Evolutionary conservation across 1,140 invertebrate genomes (phyloP).

Genomic region (Atopsyche davidsoni): DNA sequence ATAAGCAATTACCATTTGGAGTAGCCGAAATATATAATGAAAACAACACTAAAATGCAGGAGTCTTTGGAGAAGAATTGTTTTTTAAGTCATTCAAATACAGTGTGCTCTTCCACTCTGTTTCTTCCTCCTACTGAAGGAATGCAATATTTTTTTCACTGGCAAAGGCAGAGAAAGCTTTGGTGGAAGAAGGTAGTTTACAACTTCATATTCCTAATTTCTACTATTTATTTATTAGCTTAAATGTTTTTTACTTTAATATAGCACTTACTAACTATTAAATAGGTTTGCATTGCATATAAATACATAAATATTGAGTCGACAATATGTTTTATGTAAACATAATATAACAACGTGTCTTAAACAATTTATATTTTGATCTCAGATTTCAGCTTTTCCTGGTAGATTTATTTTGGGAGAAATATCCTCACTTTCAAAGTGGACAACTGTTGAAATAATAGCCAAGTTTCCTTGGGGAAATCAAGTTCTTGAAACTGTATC

Average conservation of each 20-base stretch:
- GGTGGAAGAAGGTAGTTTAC: constrained; percentile 66
- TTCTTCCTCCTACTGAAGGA: constrained; percentile 37
- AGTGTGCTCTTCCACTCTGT: constrained; percentile 29
- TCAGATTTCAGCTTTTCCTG: constrained; percentile 60
- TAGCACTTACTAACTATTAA: too few species aligned
- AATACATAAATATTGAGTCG: too few species aligned
- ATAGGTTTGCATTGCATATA: too few species aligned
- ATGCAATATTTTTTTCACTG: constrained; percentile 60
- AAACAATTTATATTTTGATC: constrained; percentile 29
- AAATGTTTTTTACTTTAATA: constrained; percentile 32
- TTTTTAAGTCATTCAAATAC: constrained; percentile 14
- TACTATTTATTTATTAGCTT: constrained; percentile 39
- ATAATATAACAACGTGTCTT: too few species aligned
- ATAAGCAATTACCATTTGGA: constrained; percentile 48
- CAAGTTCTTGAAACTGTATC: constrained; percentile 39
- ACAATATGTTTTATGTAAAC: too few species aligned
- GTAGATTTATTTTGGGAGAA: constrained; percentile 54
- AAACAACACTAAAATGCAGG: constrained; percentile 32
- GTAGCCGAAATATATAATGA: constrained; percentile 30
- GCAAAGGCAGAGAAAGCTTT: constrained; percentile 68
- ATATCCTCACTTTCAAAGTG: constrained; percentile 38
- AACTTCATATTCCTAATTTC: constrained; percentile 30
- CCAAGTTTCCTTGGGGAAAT: constrained; percentile 46
- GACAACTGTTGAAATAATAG: constrained; percentile 46
- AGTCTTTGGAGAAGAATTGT: constrained; percentile 21